Conservation (phyloP, 2,113 vertebrate genomes). For the Lasiurus cinereus region DNA sequence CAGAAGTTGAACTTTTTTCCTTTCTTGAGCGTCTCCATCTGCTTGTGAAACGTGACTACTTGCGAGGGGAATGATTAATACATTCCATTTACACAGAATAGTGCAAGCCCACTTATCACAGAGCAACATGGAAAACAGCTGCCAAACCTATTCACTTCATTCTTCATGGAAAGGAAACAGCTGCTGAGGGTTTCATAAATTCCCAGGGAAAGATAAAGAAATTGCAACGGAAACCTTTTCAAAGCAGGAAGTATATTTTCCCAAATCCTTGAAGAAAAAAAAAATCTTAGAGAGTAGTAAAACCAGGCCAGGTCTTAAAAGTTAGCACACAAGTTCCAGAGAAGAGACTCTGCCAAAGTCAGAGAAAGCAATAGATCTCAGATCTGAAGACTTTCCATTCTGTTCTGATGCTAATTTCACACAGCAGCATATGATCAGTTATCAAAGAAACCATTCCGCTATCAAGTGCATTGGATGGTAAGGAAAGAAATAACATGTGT, state of each 20-base stretch:
- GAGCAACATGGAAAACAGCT: conserved; percentile 49
- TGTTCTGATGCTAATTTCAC: neutral
- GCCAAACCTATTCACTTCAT: conserved; percentile 33
- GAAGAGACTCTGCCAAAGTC: neutral
- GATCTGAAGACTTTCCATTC: neutral
- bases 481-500: neutral
- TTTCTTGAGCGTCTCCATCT: neutral
- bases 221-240: conserved; percentile 47
- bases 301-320: conserved; percentile 19
- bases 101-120: neutral
- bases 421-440: neutral
- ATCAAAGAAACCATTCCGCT: neutral
- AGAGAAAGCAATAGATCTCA: neutral
- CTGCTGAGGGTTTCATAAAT: conserved; percentile 65
- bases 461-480: neutral
- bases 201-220: conserved; percentile 56
- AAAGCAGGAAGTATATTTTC: conserved; percentile 37
- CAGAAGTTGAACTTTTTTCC: neutral
- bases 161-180: conserved; percentile 63
- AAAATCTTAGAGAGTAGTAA: conserved; percentile 13
- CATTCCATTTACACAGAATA: conserved; percentile 18
- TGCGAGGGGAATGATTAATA: conserved; percentile 62
- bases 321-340: neutral
- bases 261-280: conserved; percentile 34
- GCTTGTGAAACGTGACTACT: neutral